Conservation (phyloP, 2,888 invertebrate genomes). For the Platerodrilus igneus region DNA sequence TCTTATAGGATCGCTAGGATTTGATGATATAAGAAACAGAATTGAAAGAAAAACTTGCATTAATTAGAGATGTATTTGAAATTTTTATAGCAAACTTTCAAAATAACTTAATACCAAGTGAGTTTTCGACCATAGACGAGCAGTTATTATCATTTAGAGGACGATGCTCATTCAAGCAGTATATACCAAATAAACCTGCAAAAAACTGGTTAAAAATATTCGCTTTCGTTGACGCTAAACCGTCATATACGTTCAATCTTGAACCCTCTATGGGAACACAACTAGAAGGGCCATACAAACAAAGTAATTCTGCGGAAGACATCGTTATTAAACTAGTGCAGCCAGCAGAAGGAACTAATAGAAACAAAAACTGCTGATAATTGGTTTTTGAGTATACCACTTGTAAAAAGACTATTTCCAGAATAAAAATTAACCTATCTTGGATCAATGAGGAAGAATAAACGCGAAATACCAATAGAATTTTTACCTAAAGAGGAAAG, state of each 20-base stretch:
- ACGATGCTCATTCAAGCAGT: slow-evolving; percentile 29
- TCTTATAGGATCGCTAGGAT: slow-evolving; percentile 21
- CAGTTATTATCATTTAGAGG: slow-evolving; percentile 28
- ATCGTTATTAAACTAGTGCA: slow-evolving; percentile 22
- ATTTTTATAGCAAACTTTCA: slow-evolving; percentile 32
- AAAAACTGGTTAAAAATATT: slow-evolving; percentile 34
- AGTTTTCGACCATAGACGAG: slow-evolving; percentile 33
- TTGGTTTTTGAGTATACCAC: slow-evolving; percentile 28
- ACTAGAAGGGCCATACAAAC: slow-evolving; percentile 26
- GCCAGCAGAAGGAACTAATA: slow-evolving; percentile 26
- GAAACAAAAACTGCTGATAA: slow-evolving; percentile 35
- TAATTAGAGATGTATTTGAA: slow-evolving; percentile 29
- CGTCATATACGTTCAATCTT: slow-evolving; percentile 28
- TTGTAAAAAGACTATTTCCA: slow-evolving; percentile 15
- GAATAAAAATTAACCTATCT: slow-evolving; percentile 17
- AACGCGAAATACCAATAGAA: slow-evolving; percentile 13
- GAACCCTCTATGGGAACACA: slow-evolving; percentile 32
- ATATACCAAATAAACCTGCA: slow-evolving; percentile 34
- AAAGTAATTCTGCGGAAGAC: slow-evolving; percentile 21
- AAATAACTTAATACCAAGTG: slow-evolving; percentile 21
- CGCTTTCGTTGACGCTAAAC: slow-evolving; percentile 27
- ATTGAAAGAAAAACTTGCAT: slow-evolving; percentile 19
- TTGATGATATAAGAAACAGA: slow-evolving; percentile 20
- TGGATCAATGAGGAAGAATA: slow-evolving; percentile 21
- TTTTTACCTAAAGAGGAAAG: neutral